phyloP scores from a whole-genome alignment of 2,113 vertebrate genomes.

The Grammomys dolichurus region DNA sequence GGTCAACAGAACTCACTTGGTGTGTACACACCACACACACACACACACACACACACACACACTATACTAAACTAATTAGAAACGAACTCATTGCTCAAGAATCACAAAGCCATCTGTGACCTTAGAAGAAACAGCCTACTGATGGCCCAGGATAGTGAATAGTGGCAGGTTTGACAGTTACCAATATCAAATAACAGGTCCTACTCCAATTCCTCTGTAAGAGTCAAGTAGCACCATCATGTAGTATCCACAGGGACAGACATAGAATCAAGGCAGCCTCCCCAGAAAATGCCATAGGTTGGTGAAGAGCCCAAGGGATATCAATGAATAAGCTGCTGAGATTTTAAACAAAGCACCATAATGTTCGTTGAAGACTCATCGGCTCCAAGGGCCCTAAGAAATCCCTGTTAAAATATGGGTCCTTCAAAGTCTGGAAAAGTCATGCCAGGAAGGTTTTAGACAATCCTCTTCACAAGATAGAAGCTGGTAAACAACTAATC shows the following conservation, averaged over 20 bases:
- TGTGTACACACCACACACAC: neutral
- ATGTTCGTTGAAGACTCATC: neutral
- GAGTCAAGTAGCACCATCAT: neutral
- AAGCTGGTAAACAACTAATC: conserved; percentile 5
- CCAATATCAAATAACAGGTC: neutral
- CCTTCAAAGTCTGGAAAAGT: neutral
- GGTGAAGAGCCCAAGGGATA: neutral
- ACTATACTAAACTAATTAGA: neutral
- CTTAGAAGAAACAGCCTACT: neutral
- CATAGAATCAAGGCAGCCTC: neutral
- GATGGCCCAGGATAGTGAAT: neutral
- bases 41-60: neutral
- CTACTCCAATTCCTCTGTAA: neutral
- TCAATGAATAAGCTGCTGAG: neutral
- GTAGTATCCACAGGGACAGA: neutral
- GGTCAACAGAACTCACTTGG: neutral
- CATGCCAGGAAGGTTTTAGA: conserved; percentile 26
- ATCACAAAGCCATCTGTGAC: neutral
- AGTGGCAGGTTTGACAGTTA: neutral
- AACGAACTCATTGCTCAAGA: neutral
- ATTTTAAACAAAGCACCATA: neutral
- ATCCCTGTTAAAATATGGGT: neutral
- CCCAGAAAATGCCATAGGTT: neutral
- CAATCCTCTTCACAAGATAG: conserved; percentile 25
- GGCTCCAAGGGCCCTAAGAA: neutral